A percentile compares a stretch with the other conserved stretches of the same genome.
These are phyloP conservation scores for Bombus sibiricus DNA, from an alignment of 1,140 invertebrate genomes.

Conservation along the genomic window DNA sequence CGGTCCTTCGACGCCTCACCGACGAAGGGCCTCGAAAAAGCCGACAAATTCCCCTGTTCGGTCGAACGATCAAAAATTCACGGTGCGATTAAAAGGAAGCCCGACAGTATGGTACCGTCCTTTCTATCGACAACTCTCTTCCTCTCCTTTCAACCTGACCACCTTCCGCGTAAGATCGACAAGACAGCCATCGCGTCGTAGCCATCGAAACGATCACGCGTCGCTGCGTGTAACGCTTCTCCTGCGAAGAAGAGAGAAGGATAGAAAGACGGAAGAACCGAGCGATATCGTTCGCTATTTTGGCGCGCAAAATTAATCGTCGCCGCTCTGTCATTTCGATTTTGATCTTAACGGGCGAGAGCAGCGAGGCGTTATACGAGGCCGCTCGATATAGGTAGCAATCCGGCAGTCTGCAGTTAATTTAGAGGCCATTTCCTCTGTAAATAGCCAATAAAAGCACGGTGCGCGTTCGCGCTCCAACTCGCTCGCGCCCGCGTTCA, in stretches of 20 bases:
- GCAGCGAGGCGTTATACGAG: conserved; percentile 70
- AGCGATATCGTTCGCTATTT: conserved; percentile 7
- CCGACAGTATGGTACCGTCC: no score
- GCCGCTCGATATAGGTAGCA: conserved; percentile 78
- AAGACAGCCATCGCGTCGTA: background rate
- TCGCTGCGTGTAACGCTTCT: background rate
- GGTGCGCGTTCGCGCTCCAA: conserved; percentile 47
- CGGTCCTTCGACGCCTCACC: background rate
- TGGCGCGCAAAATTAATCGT: conserved; percentile 57
- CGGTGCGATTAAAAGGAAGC: conserved; percentile 8
- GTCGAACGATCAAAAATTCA: conserved; percentile 37
- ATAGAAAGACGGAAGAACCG: background rate
- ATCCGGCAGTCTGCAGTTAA: conserved; percentile 82
- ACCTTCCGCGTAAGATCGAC: background rate
- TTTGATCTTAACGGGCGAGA: conserved; percentile 71
- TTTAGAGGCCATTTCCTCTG: conserved; percentile 83
- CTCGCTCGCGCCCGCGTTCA: conserved; percentile 14
- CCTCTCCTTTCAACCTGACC: background rate
- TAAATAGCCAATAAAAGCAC: conserved; percentile 83
- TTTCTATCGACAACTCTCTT: background rate
- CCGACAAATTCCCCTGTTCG: background rate
- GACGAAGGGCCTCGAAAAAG: background rate
- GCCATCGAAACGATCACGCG: background rate
- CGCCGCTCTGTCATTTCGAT: conserved; percentile 70
- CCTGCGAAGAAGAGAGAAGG: no score